Evolutionary conservation across 2,888 invertebrate genomes (phyloP).

Genomic region (Sinopyrophorus schimmeli): DNA sequence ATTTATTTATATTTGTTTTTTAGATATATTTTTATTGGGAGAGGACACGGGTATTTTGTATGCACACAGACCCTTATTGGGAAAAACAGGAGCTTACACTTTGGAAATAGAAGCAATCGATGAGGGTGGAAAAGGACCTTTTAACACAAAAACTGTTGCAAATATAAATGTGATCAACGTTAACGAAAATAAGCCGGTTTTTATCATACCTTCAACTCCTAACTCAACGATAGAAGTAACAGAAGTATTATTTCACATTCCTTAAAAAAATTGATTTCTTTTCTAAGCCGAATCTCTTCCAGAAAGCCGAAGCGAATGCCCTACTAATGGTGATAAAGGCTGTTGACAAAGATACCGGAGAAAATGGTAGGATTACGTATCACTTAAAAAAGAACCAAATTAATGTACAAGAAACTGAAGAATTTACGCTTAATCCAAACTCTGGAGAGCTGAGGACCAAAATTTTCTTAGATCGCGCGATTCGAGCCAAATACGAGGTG

Average conservation of each 20-base stretch:
- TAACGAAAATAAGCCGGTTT: constrained; percentile 81
- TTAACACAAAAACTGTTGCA: constrained; percentile 70
- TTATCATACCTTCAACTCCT: constrained; percentile 74
- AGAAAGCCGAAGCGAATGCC: constrained; percentile 77
- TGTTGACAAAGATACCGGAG: constrained; percentile 78
- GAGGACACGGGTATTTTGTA: constrained; percentile 79
- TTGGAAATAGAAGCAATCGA: constrained; percentile 72
- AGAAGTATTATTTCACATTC: constrained; percentile 3
- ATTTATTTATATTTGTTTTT: constrained; percentile 33
- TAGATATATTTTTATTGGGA: constrained; percentile 77
- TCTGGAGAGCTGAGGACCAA: constrained; percentile 82
- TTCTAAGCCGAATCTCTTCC: constrained; percentile 36
- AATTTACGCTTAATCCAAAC: constrained; percentile 77
- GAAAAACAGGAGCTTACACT: constrained; percentile 61
- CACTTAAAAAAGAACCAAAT: constrained; percentile 70
- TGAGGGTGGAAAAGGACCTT: constrained; percentile 67
- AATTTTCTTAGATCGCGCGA: constrained; percentile 78
- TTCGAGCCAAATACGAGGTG: constrained; percentile 67
- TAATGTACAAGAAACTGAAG: constrained; percentile 77
- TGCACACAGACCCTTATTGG: constrained; percentile 72
- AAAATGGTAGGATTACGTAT: constrained; percentile 83
- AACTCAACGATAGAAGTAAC: constrained; percentile 78
- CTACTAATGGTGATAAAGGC: constrained; percentile 82
- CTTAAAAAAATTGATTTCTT: not conserved
- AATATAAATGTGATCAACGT: constrained; percentile 77